Base-by-base conservation (phyloP, 2,888 invertebrate species). In the Lydus trimaculatus region DNA sequence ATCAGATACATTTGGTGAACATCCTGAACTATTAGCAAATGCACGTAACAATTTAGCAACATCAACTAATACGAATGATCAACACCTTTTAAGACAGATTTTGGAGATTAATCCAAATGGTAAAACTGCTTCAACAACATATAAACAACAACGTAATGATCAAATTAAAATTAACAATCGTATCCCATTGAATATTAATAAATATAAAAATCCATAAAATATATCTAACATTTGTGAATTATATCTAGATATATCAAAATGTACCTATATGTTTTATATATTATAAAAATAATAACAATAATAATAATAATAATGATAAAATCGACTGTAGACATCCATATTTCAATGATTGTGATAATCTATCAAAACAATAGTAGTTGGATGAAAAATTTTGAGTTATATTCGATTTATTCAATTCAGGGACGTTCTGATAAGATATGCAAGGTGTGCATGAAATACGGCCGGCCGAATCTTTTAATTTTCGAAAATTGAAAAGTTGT, bases 1-100 rank as follows among this genome's bases (percentile, higher is more conserved):
- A 70, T 90, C 92, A 0, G 93, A 93, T 81, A 92, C 92, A 0
- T 86, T 93, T 73, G 89, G 89, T 43, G 92, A 93, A 77, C 91
- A 92, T 79, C 92, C 92, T 0, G 92, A 92, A 77, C 81, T 92
- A 20, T 84, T 91, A 77, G 63, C 72, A 15, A 67, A 73, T 36
- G 75, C 76, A n/a, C 66, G 74, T 63, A 74, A 78, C 63, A 76
- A 73, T 58, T 66, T 76, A 64, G 65, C 71, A 28, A 67, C 73
- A 48, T 73, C 77, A 58, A 69, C 76, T 6, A 75, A 76, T 36
- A 72, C 72, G 6, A 76, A 82, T n/a, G 77, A 79, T n/a, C 82
- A 82, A 62, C 78, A 80, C 58, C 74, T 88, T 72, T 86, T 89
- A 83, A 86, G 85, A 61, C 89, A 89, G 73, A 87, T 89, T 73